Evolutionary conservation across 2,113 vertebrate species (phyloP), one percentile per base, ranked within the genome.

Genomic region (Ictalurus punctatus): DNA sequence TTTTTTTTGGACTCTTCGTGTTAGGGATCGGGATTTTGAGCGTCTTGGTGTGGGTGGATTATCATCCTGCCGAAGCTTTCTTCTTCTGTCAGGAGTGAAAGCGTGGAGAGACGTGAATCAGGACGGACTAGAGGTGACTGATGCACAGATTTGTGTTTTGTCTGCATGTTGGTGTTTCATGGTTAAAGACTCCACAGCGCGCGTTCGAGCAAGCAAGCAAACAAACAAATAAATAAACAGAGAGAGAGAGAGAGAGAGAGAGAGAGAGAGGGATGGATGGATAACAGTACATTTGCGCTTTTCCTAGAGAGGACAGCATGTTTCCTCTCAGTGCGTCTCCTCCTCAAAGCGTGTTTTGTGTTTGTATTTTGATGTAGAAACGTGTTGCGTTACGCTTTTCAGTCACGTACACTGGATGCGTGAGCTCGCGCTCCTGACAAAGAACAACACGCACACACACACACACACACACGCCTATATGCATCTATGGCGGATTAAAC

Each of bases 401-500:
- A 52, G 27, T 83, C 88, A 86, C 85, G 90, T 61, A 90, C 30
- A 52, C 16, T 85, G 40, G 79, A 79, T 84, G 73, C 71, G 65
- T 52, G 80, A 59, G 83, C 61, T 88, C 61, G 40, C 21, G 81
- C 40, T 86, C 86, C 73, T 88, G 90, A 91, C 88, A 90, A 91
- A 91, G 88, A 91, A 81, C 88, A 67, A 90, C 76, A 74, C 67
- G 44, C 87, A 67, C 85, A 81, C 73, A 71, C 54, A 48, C 87
- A 52, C 81, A 14, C 61, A 59, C 73, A 89, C 88, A 80, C 87
- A 90, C 90, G 88, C 84, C 90, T 91, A 79, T 86, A 74, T 61
- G 83, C 86, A 82, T 86, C 88, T 86, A 86, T 67, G 85, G 48
- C 84, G 79, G 86, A 90, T 91, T 90, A 91, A 90, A 91, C 90